These are phyloP conservation scores for Lordiphosa andalusiaca DNA, from an alignment of 2,888 invertebrate species.

Conservation along the genomic window DNA sequence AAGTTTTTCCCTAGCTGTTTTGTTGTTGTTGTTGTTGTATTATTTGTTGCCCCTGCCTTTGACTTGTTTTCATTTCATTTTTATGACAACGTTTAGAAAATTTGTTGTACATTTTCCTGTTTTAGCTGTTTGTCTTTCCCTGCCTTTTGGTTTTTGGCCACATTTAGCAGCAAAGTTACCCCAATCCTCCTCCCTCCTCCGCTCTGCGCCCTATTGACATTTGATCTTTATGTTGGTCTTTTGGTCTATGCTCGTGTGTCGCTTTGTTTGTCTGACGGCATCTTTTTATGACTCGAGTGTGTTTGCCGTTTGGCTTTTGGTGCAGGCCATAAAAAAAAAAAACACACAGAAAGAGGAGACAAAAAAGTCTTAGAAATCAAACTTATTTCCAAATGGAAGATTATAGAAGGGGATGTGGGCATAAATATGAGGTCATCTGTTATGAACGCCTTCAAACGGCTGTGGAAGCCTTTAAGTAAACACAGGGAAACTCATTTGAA, in stretches of 20 bases:
- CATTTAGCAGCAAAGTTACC: slow-evolving; percentile 44
- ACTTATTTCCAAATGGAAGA: slow-evolving; percentile 46
- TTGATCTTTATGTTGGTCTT: slow-evolving; percentile 77
- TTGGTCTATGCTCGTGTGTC: slow-evolving; percentile 51
- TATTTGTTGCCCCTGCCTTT: slow-evolving; percentile 31
- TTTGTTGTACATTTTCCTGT: slow-evolving; percentile 62
- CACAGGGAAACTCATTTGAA: slow-evolving; percentile 32
- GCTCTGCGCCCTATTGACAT: slow-evolving; percentile 79
- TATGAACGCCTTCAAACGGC: slow-evolving; percentile 62
- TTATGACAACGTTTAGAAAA: slow-evolving; percentile 78
- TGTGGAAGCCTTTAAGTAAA: slow-evolving; percentile 70
- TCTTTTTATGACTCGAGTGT: slow-evolving; percentile 80
- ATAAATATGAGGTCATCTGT: slow-evolving; percentile 79
- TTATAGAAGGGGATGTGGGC: slow-evolving; percentile 10
- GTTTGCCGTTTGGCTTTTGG: slow-evolving; percentile 80
- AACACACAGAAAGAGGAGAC: slow-evolving; percentile 36
- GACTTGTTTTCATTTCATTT: slow-evolving; percentile 75
- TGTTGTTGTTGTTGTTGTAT: neutral
- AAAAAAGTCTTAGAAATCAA: slow-evolving; percentile 67
- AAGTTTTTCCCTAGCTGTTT: slow-evolving; percentile 57
- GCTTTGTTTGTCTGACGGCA: slow-evolving; percentile 78
- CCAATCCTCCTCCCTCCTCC: neutral
- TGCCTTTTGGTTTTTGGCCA: slow-evolving; percentile 51
- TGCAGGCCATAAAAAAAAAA: slow-evolving; percentile 78
- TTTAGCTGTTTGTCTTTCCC: slow-evolving; percentile 56